These are phyloP conservation scores for Eupithecia centaureata DNA, from an alignment of 2,888 invertebrate genomes.

Conservation along the genomic window DNA sequence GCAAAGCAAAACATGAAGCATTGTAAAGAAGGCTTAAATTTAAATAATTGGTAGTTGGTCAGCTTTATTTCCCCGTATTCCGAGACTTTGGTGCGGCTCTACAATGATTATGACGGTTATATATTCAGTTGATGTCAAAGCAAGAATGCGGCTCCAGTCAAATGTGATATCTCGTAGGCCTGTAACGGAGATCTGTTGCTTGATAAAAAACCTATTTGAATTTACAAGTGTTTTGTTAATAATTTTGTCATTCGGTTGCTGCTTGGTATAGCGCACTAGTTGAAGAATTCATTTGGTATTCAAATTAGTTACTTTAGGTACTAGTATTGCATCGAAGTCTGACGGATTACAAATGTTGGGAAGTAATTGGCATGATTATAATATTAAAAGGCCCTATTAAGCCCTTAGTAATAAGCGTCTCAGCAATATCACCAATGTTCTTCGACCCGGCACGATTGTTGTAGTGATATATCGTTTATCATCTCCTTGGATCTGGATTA, in stretches of 20 bases:
- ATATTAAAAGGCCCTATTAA: neutral
- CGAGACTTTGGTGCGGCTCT: neutral
- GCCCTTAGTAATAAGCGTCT: neutral
- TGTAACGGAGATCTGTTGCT: conserved; percentile 28
- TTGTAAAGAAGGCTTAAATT: neutral
- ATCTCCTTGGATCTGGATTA: neutral
- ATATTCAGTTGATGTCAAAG: conserved; percentile 9
- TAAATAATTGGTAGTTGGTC: neutral
- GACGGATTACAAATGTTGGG: neutral
- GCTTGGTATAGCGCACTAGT: conserved; percentile 40
- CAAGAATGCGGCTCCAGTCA: conserved; percentile 12
- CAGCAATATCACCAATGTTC: neutral
- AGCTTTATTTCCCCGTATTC: neutral
- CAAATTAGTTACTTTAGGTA: conserved; percentile 48
- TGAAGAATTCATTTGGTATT: conserved; percentile 59
- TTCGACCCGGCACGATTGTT: neutral
- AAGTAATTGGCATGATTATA: neutral
- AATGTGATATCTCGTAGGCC: conserved; percentile 13
- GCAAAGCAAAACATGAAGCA: neutral
- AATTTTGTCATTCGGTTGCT: conserved; percentile 48
- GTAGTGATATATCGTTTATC: neutral
- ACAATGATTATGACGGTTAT: conserved; percentile 1
- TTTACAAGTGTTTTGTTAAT: conserved; percentile 45
- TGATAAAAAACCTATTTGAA: conserved; percentile 32
- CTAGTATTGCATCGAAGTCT: conserved; percentile 22